Evolutionary conservation across 2,888 invertebrate species (phyloP), one percentile per base, ranked within the genome.

Genomic region (Myopa testacea): DNA sequence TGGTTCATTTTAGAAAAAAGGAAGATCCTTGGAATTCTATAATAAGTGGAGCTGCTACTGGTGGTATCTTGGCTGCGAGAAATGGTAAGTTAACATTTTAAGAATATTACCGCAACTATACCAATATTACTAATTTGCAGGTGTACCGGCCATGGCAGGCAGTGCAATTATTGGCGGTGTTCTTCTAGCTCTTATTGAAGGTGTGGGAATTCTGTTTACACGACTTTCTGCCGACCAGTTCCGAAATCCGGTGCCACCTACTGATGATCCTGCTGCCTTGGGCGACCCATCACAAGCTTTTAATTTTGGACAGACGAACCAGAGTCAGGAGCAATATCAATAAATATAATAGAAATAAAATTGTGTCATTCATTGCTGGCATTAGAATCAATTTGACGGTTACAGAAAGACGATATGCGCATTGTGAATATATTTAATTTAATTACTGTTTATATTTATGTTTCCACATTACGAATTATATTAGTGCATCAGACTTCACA

Each of bases 21-120:
- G 99, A 99, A 91, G 99, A 99, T 88, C 98, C 99, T 0, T 98
- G 98, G 97, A 99, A 96, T 88, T 96, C 96, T 0, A 96, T 97
- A 40, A 95, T 96, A 85, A 96, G 96, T 89, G 99, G 99, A 0
- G 98, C 98, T 10, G 93, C 96, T 0, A 99, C 99, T 40, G 99
- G 99, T 76, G 99, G 97, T 63, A 95, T 99, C 82, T 91, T 99
- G 80, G 97, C 99, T 52, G 96, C 98, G n/a, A 92, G 99, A 91
- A 97, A 95, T 91, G 96, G 96, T 92, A 88, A 80, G 78, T 12
- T 40, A 55, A 38, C 16, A n/a, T 58, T 3, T 7, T 1, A 10
- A 58, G 58, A 50, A 68, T 50, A 68, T 0, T 55, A 16, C 6
- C 14, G 26, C 34, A 34, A 67, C 16, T 52, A 52, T 19, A 26